These are phyloP conservation scores for Zaprionus tsacasi DNA, from an alignment of 1,140 invertebrate species.

Conservation along the genomic window DNA sequence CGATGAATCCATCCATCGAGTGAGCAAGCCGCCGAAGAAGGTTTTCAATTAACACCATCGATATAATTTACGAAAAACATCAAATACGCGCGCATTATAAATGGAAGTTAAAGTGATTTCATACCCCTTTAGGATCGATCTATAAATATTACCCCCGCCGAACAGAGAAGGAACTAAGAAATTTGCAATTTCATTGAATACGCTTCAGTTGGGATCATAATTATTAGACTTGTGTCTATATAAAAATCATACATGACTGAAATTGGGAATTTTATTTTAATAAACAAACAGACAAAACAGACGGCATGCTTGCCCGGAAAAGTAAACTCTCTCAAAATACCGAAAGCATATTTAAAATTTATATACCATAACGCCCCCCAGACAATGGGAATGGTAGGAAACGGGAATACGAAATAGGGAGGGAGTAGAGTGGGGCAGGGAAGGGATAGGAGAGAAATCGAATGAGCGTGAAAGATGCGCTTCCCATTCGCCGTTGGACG, in stretches of 20 bases:
- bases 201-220: constrained; percentile 15
- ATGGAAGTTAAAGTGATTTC: constrained; percentile 54
- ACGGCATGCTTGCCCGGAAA: constrained; percentile 54
- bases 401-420: constrained; percentile 6
- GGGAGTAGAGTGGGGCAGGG: neutral
- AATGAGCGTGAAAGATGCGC: constrained; percentile 49
- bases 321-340: constrained; percentile 48
- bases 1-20: neutral
- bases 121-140: constrained; percentile 16
- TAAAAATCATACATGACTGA: constrained; percentile 61
- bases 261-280: constrained; percentile 52
- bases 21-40: constrained; percentile 52
- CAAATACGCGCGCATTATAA: constrained; percentile 62
- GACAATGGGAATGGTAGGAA: constrained; percentile 22
- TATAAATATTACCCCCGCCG: neutral
- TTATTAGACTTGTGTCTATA: constrained; percentile 43
- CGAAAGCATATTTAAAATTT: constrained; percentile 65
- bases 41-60: constrained; percentile 79
- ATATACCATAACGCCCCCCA: constrained; percentile 71
- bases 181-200: constrained; percentile 14
- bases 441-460: constrained; percentile 7
- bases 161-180: neutral
- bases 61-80: constrained; percentile 72
- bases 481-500: constrained; percentile 48
- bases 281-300: constrained; percentile 76